phyloP scores from a whole-genome alignment of 2,797 vertebrate genomes.

The Mus spretus region DNA sequence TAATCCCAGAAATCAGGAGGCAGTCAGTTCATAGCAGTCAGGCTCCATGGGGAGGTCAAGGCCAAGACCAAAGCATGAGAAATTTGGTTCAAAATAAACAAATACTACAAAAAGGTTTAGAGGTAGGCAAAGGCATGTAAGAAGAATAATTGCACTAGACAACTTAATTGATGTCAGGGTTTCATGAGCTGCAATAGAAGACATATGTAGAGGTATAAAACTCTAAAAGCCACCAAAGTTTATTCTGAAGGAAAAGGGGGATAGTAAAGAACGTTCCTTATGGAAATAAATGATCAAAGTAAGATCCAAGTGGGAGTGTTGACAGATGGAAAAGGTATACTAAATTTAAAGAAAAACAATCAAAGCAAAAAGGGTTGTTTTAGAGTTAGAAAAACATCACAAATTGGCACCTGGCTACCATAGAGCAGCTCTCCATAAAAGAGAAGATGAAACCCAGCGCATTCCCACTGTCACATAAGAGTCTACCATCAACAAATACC shows the following conservation, averaged over 20 bases:
- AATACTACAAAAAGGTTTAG: neutral
- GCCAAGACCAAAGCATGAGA: neutral
- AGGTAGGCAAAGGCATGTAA: neutral
- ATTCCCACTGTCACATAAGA: neutral
- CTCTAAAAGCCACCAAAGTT: neutral
- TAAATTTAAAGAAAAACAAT: neutral
- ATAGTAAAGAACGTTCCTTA: neutral
- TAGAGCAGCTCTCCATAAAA: neutral
- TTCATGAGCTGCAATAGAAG: neutral
- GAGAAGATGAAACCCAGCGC: constrained; percentile 4
- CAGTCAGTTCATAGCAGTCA: neutral
- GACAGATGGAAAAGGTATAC: constrained; percentile 48
- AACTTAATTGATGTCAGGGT: neutral
- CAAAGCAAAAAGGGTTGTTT: constrained; percentile 10
- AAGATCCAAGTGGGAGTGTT: neutral
- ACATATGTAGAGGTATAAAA: neutral
- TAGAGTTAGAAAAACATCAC: constrained; percentile 13
- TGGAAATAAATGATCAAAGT: constrained; percentile 44
- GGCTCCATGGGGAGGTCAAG: neutral
- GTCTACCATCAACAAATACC: neutral
- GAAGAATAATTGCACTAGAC: neutral
- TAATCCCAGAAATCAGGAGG: neutral
- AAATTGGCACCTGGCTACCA: constrained; percentile 3
- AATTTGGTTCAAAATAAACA: neutral
- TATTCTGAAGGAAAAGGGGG: constrained; percentile 8